Percentiles rank a stretch among this genome's conserved stretches.
Conservation (phyloP, 2,113 vertebrate species). For the Pseudopodoces humilis region DNA sequence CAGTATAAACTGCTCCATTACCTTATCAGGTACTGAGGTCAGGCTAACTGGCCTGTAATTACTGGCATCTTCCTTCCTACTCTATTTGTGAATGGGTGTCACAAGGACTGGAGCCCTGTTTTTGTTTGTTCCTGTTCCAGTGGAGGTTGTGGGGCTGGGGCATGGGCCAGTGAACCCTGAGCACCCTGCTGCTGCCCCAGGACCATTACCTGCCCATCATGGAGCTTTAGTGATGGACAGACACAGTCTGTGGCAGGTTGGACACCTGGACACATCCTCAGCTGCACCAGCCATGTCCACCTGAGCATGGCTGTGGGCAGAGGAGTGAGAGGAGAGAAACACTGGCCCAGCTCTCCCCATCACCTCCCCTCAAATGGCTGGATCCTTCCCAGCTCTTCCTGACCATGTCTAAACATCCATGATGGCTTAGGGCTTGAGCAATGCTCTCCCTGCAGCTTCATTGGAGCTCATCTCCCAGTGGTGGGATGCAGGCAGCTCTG, state of each 20-base stretch:
- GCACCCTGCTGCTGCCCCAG: neutral
- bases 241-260: accelerated
- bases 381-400: neutral
- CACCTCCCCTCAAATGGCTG: accelerated
- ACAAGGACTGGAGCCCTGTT: neutral
- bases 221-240: neutral
- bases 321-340: neutral
- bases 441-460: neutral
- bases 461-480: neutral
- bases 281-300: neutral
- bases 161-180: accelerated
- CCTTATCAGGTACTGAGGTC: neutral
- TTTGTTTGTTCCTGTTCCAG: neutral
- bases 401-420: neutral
- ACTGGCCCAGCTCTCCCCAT: accelerated
- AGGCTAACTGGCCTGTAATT: neutral
- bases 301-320: accelerated
- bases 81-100: neutral
- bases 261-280: neutral
- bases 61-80: neutral
- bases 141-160: neutral
- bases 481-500: accelerated
- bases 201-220: no score
- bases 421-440: neutral
- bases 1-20: neutral